Percentiles rank a stretch among this genome's conserved stretches.
Conservation (phyloP, 2,888 invertebrate genomes). For the Cetonia aurata region DNA sequence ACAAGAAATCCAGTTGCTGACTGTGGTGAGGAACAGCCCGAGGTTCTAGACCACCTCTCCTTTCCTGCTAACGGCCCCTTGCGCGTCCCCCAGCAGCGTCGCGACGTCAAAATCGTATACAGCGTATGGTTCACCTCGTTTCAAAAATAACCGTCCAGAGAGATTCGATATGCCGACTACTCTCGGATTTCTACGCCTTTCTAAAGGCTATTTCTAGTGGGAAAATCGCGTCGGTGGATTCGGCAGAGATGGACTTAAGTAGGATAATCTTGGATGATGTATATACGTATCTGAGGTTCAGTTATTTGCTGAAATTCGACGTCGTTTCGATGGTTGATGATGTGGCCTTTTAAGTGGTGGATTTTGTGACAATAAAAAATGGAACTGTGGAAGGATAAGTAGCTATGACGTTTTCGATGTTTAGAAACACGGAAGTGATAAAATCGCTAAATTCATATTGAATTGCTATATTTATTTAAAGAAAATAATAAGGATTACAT, state of each 20-base stretch:
- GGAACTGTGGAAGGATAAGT: neutral
- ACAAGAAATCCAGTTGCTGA: constrained; percentile 71
- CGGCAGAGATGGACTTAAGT: too few species aligned
- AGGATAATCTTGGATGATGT: too few species aligned
- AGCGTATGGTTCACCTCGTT: constrained; percentile 51
- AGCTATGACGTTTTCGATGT: neutral
- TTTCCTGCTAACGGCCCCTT: constrained; percentile 21
- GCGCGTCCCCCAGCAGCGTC: constrained; percentile 39
- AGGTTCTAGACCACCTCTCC: constrained; percentile 49
- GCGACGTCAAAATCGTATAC: constrained; percentile 49
- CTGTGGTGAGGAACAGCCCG: constrained; percentile 72
- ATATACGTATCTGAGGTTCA: too few species aligned
- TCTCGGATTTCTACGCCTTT: constrained; percentile 39
- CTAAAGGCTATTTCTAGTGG: constrained; percentile 33
- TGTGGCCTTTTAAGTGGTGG: constrained; percentile 5
- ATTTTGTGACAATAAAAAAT: neutral
- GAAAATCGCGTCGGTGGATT: constrained; percentile 2
- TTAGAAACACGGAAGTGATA: too few species aligned
- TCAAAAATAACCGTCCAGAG: constrained; percentile 52
- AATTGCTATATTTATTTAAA: too few species aligned
- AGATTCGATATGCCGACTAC: constrained; percentile 50
- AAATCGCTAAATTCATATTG: too few species aligned
- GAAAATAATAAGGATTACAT: too few species aligned
- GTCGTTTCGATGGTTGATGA: neutral
- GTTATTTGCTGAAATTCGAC: too few species aligned